Conservation (phyloP, 1,140 invertebrate species). For the Conus ventricosus region DNA sequence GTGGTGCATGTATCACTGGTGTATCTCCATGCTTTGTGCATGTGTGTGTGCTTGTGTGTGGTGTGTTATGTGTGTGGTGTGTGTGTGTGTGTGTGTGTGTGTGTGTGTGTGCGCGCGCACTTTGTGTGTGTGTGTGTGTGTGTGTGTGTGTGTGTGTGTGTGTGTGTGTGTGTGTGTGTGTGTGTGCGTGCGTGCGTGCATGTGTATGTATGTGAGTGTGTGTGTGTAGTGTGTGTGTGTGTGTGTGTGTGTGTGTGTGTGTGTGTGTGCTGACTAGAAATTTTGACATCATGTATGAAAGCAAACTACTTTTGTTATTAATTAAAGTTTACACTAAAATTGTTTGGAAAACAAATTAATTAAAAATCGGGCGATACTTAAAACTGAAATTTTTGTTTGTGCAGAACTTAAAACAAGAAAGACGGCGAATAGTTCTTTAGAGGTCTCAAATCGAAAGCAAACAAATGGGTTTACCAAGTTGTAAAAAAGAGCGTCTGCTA, state of each 20-base stretch:
- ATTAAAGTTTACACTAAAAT: no score
- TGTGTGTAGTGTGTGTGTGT: not conserved
- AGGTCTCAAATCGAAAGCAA: no score
- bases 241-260: not conserved
- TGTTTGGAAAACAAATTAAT: no score
- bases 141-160: not conserved
- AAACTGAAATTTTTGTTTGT: not conserved
- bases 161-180: not conserved
- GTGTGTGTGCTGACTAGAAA: not conserved
- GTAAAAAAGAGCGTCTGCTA: constrained; percentile 33
- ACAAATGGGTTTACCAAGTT: no score
- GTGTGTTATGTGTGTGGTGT: no score
- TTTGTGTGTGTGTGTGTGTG: not conserved
- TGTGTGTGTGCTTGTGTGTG: not conserved
- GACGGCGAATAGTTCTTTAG: no score
- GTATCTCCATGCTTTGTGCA: not conserved
- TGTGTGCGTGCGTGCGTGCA: not conserved
- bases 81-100: no score
- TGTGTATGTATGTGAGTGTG: not conserved
- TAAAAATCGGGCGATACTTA: no score
- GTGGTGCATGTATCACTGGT: no score
- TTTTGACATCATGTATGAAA: not conserved
- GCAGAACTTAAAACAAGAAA: no score
- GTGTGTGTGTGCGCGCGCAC: not conserved
- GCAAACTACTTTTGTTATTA: no score